Conservation (phyloP, 2,888 invertebrate genomes). For the Rhabditoides inermis region DNA sequence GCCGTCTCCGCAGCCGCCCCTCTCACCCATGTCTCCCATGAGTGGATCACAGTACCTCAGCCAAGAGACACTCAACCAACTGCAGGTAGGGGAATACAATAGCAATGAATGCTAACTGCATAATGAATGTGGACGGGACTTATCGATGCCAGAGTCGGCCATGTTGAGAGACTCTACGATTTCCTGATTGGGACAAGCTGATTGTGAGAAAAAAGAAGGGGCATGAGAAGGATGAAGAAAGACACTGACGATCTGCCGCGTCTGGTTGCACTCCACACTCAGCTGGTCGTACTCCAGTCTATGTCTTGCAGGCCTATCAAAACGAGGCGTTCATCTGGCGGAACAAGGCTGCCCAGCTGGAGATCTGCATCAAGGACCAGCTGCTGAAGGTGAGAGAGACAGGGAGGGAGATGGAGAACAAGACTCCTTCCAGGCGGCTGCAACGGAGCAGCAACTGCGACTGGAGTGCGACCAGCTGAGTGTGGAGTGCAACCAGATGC, state of each 20-base stretch:
- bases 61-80: conserved; percentile 12
- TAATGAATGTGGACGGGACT: not conserved
- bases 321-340: conserved; percentile 51
- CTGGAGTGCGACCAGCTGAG: conserved; percentile 5
- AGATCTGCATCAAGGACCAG: conserved; percentile 45
- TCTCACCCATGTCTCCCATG: conserved; percentile 3
- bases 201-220: not conserved
- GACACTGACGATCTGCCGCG: conserved; percentile 3
- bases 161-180: not conserved
- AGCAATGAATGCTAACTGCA: too few species aligned
- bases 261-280: conserved; percentile 4
- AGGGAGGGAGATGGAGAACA: too few species aligned
- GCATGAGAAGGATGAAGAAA: not conserved
- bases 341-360: conserved; percentile 49
- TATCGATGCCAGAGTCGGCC: conserved; percentile 8
- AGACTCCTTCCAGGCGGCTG: too few species aligned
- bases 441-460: conserved; percentile 3
- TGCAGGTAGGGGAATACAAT: too few species aligned
- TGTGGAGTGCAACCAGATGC: conserved; percentile 3
- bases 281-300: conserved; percentile 3
- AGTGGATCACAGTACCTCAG: conserved; percentile 9
- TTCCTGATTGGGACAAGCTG: not conserved
- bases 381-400: conserved; percentile 30
- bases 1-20: conserved; percentile 1
- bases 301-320: conserved; percentile 48